Evolutionary conservation across 1,140 invertebrate genomes (phyloP).

Genomic region (Aphelenchoides avenae): DNA sequence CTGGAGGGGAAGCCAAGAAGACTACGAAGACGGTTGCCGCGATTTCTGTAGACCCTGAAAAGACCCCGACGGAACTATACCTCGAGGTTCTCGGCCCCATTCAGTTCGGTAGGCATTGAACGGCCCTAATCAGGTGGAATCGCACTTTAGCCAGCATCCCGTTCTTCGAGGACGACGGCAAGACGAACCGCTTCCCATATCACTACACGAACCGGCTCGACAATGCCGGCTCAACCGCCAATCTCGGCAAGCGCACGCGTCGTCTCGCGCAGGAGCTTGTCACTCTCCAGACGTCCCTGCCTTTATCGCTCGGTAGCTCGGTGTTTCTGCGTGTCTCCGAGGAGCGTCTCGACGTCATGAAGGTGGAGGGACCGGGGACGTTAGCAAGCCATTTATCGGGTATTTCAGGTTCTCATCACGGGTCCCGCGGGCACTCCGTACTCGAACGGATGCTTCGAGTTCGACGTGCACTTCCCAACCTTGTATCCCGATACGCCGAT

Average conservation of each 20-base stretch:
- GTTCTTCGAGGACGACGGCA: no score
- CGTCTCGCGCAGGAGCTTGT: constrained; percentile 88
- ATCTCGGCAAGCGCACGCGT: constrained; percentile 79
- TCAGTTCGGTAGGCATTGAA: no score
- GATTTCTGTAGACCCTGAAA: constrained; percentile 22
- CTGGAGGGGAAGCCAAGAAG: no score
- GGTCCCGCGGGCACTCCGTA: constrained; percentile 63
- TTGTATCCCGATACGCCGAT: constrained; percentile 64
- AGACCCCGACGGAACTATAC: constrained; percentile 5
- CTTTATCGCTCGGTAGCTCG: constrained; percentile 85
- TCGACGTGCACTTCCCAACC: constrained; percentile 63
- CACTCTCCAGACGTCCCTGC: constrained; percentile 81
- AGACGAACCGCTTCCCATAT: constrained; percentile 68
- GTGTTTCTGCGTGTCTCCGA: constrained; percentile 91
- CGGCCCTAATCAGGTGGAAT: no score
- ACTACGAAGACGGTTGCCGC: constrained; percentile 11
- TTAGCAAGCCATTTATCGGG: no score
- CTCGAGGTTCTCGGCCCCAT: no score
- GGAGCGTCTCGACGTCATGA: constrained; percentile 88
- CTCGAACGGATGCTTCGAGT: constrained; percentile 63
- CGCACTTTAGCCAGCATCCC: no score
- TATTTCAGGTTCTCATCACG: constrained; percentile 80
- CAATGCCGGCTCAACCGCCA: constrained; percentile 70
- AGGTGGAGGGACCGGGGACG: constrained; percentile 63
- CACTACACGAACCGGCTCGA: constrained; percentile 76